Base-by-base conservation (phyloP, 2,888 invertebrate species). In the Trichogramma dendrolimi region DNA sequence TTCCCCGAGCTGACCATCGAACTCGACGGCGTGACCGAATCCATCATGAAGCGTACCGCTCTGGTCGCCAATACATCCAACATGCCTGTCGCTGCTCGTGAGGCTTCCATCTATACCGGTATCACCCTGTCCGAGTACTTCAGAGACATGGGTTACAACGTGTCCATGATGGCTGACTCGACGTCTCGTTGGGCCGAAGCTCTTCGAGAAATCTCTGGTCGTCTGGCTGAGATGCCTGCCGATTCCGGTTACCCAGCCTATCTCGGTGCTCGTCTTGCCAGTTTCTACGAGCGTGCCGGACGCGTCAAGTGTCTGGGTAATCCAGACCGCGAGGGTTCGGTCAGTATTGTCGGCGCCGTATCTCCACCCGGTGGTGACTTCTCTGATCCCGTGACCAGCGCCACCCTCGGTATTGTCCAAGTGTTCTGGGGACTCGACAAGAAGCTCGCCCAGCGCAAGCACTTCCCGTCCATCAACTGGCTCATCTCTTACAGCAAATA, bases 171-270 rank as follows among this genome's bases (percentile, higher is more conserved):
- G 99, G 99, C 99, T 67, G 99, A 99, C 83, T 99, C 98, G 41
- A 99, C 99, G 27, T 99, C 98, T 10, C 94, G 99, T 83, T 99
- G 99, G 99, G 99, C 99, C 65, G 99, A 99, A 82, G 99, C 99
- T 72, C 86, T 99, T 81, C 89, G 99, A 84, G 99, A 99, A 88
- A 99, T 99, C 83, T 98, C 98, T 0, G 97, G 91, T 73, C 97
- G 99, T 82, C 85, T 99, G 79, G 99, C 99, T 79, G 99, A 99
- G 86, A 99, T 99, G 99, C 99, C 99, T 77, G 99, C 99, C 73
- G 96, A 94, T 85, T 88, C 89, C 54, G 99, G 99, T 78, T 99
- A 99, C 83, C 99, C 99, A 51, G 99, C 99, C 63, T 99, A 99
- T 83, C 85, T 99, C 78, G 97, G 97, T 59, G 98, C 99, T 8